Percentiles rank a stretch among this genome's conserved stretches.
Conservation (phyloP, 1,140 invertebrate species). For the Teleogryllus occipitalis region DNA sequence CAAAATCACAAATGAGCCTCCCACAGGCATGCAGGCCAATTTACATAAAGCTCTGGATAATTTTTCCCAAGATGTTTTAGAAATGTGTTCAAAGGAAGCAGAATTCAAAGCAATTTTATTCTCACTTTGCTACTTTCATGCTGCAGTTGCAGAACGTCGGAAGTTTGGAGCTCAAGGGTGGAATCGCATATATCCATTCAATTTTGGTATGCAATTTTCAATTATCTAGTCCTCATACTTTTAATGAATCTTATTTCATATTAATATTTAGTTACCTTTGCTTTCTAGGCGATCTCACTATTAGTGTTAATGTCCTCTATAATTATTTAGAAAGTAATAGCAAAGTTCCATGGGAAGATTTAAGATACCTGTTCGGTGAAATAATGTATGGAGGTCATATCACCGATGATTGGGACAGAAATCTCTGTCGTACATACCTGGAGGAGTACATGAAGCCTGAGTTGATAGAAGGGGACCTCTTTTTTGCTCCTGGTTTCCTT, state of each 20-base stretch:
- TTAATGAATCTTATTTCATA: not conserved
- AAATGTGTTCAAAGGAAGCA: constrained; percentile 85
- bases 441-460: constrained; percentile 33
- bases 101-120: constrained; percentile 93
- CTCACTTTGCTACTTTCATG: constrained; percentile 91
- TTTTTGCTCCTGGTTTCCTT: constrained; percentile 71
- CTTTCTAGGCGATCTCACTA: constrained; percentile 85
- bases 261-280: not conserved
- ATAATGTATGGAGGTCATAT: constrained; percentile 97
- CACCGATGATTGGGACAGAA: constrained; percentile 90
- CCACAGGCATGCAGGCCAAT: constrained; percentile 89
- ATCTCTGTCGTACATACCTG: constrained; percentile 81
- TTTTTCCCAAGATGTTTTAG: constrained; percentile 86
- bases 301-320: constrained; percentile 81
- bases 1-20: constrained; percentile 94
- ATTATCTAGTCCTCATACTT: not conserved
- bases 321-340: constrained; percentile 89
- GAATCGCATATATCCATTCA: constrained; percentile 67
- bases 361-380: constrained; percentile 88
- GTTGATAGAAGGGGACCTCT: constrained; percentile 73
- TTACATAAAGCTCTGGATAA: constrained; percentile 89
- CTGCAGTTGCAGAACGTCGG: constrained; percentile 81
- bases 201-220: constrained; percentile 34
- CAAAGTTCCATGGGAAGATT: constrained; percentile 84
- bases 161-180: constrained; percentile 94